phyloP scores from a whole-genome alignment of 2,888 invertebrate species.

The Kryphioiulus occultus region DNA sequence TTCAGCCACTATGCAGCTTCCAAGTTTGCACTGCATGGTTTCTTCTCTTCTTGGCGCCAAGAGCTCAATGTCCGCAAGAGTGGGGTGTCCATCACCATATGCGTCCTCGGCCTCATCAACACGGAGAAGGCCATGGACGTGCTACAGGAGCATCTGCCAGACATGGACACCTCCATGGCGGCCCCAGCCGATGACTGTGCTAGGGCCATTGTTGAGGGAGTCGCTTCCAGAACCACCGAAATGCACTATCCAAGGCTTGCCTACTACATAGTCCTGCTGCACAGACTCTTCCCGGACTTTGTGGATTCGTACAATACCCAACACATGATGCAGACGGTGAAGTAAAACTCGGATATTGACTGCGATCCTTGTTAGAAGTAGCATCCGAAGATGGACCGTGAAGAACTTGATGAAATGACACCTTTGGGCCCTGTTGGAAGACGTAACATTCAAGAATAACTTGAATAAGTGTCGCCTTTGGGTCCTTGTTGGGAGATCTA shows the following conservation, averaged over 20 bases:
- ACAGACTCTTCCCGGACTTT: background rate
- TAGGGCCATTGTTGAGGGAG: constrained; percentile 12
- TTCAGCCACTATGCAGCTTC: constrained; percentile 4
- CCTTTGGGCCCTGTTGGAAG: too few relatives aligned
- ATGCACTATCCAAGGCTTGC: background rate
- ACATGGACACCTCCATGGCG: background rate
- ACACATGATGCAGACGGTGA: too few relatives aligned
- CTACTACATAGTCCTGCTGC: background rate
- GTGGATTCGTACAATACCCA: background rate
- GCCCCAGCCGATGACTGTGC: background rate
- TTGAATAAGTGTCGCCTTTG: too few relatives aligned
- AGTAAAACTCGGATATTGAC: too few relatives aligned
- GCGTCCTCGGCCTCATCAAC: constrained; percentile 32
- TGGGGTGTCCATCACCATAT: constrained; percentile 25
- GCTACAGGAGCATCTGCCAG: background rate
- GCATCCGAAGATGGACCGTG: too few relatives aligned
- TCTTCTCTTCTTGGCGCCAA: constrained; percentile 31
- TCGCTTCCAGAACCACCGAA: background rate
- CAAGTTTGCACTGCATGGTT: constrained; percentile 38
- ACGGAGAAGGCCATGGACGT: background rate
- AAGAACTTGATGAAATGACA: too few relatives aligned
- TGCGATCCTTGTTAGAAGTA: too few relatives aligned
- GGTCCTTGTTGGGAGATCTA: too few relatives aligned
- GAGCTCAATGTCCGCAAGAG: background rate
- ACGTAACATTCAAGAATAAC: too few relatives aligned